Conservation (phyloP, 2,888 invertebrate species). For the Scaptomyza tumidula region DNA sequence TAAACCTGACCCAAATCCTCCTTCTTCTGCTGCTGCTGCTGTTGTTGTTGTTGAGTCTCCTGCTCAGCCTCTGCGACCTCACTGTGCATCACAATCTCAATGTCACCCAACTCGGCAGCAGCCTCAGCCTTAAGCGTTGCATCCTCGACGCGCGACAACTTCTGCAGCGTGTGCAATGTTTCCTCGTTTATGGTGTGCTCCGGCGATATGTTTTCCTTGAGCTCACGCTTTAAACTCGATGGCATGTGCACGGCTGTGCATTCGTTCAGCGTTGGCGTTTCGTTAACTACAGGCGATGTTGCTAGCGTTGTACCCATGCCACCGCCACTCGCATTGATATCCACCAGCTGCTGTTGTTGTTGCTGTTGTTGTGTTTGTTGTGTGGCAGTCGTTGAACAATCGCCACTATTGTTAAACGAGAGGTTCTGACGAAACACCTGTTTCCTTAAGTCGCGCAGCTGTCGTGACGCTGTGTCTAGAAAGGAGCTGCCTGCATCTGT, state of each 20-base stretch:
- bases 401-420: slow-evolving; percentile 74
- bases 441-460: slow-evolving; percentile 82
- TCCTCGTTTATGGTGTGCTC: slow-evolving; percentile 86
- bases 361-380: not conserved
- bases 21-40: slow-evolving; percentile 29
- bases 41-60: slow-evolving; percentile 30
- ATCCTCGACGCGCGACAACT: slow-evolving; percentile 67
- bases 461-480: slow-evolving; percentile 82
- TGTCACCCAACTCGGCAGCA: slow-evolving; percentile 61
- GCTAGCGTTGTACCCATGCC: slow-evolving; percentile 6
- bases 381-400: slow-evolving; percentile 38
- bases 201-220: slow-evolving; percentile 88
- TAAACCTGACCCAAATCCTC: slow-evolving; percentile 53
- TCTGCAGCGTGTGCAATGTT: slow-evolving; percentile 76
- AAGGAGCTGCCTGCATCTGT: slow-evolving; percentile 64
- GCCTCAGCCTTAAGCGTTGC: slow-evolving; percentile 51
- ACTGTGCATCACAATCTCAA: slow-evolving; percentile 72
- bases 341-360: slow-evolving; percentile 35
- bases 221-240: slow-evolving; percentile 86
- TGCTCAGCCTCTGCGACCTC: slow-evolving; percentile 51
- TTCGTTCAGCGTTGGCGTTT: slow-evolving; percentile 52
- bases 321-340: slow-evolving; percentile 29
- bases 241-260: slow-evolving; percentile 85
- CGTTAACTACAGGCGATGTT: slow-evolving; percentile 29
- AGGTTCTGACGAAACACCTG: slow-evolving; percentile 84